These are phyloP conservation scores for Anthonomus grandis DNA, from an alignment of 1,140 invertebrate genomes.

Conservation along the genomic window DNA sequence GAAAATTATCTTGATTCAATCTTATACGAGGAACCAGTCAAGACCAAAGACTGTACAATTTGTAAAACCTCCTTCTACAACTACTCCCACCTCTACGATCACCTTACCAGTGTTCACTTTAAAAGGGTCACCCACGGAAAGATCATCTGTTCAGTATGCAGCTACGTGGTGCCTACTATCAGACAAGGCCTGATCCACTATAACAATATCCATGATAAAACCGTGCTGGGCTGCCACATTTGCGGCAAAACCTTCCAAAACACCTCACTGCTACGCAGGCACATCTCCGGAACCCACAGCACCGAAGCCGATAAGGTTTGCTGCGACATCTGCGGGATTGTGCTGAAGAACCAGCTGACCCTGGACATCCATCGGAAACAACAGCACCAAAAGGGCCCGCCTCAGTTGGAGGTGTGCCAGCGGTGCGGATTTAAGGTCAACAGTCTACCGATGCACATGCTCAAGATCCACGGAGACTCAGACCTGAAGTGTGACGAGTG, in stretches of 20 bases:
- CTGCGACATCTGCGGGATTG: constrained; percentile 26
- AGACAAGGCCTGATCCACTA: constrained; percentile 22
- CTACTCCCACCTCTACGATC: background rate
- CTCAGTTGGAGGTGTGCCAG: constrained; percentile 67
- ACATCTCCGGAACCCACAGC: constrained; percentile 29
- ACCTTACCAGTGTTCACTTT: background rate
- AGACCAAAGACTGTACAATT: too few relatives aligned
- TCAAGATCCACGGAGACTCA: too few relatives aligned
- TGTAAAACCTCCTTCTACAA: background rate
- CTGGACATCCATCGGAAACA: constrained; percentile 17
- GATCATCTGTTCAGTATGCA: constrained; percentile 45
- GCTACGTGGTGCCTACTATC: constrained; percentile 39
- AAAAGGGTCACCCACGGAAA: background rate
- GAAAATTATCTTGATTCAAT: too few relatives aligned
- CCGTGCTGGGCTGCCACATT: constrained; percentile 23
- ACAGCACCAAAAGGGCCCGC: constrained; percentile 51
- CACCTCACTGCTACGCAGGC: constrained; percentile 52
- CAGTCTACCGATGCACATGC: too few relatives aligned
- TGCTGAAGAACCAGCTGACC: too few relatives aligned
- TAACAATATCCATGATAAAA: constrained; percentile 21
- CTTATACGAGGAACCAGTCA: too few relatives aligned
- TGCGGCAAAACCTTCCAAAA: constrained; percentile 52
- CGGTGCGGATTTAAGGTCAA: constrained; percentile 66
- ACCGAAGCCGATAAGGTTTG: background rate
- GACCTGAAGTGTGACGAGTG: constrained; percentile 62